Conservation (phyloP, 1,140 invertebrate genomes). For the Drosophila athabasca region DNA sequence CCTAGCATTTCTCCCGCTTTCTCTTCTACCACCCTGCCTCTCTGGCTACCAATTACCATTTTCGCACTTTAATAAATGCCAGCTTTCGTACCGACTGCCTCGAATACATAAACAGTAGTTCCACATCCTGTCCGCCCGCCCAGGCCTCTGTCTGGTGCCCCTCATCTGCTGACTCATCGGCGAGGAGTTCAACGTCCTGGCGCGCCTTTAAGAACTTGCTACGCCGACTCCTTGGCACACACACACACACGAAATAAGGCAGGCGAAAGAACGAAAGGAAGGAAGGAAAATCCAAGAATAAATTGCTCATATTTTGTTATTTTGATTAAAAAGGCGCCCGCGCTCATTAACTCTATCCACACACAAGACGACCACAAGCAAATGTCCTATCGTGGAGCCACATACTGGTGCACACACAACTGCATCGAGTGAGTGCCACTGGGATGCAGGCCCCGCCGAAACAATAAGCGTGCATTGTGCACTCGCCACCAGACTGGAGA, state of each 20-base stretch:
- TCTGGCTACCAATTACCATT: constrained; percentile 40
- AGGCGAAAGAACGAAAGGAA: constrained; percentile 40
- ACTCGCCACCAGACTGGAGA: neutral
- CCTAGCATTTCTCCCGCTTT: neutral
- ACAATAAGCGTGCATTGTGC: constrained; percentile 61
- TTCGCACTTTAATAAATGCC: constrained; percentile 58
- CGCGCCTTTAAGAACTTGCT: constrained; percentile 44
- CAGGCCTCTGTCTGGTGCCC: constrained; percentile 40
- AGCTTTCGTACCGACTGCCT: constrained; percentile 32
- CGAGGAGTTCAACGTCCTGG: constrained; percentile 51
- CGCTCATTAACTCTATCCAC: constrained; percentile 46
- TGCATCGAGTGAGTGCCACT: constrained; percentile 45
- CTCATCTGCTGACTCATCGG: constrained; percentile 24
- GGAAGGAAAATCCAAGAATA: constrained; percentile 38
- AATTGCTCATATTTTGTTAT: constrained; percentile 64
- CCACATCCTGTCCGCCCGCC: constrained; percentile 40
- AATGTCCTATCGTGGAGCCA: constrained; percentile 42
- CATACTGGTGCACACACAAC: constrained; percentile 24
- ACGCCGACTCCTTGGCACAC: constrained; percentile 49
- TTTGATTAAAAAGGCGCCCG: constrained; percentile 62
- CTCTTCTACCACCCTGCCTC: neutral
- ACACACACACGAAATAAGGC: neutral
- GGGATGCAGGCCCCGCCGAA: constrained; percentile 37
- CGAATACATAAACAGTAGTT: constrained; percentile 35
- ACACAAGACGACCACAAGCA: constrained; percentile 33